These are phyloP conservation scores for Elgonia sp. DNA, from an alignment of 2,888 invertebrate species.

Conservation along the genomic window DNA sequence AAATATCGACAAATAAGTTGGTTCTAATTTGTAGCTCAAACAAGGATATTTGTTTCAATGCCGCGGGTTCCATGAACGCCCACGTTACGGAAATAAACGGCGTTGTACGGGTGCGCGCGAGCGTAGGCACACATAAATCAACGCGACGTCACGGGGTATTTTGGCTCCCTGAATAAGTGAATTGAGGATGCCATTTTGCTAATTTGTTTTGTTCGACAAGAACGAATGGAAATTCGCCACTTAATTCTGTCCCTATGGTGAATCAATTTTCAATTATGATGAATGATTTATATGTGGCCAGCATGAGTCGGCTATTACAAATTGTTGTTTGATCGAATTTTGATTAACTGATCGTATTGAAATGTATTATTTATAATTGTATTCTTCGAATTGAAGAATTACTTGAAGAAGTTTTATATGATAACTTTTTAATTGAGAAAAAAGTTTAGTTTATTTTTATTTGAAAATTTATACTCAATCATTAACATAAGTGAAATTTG, in stretches of 20 bases:
- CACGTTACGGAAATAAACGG: conserved; percentile 52
- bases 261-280: conserved; percentile 8
- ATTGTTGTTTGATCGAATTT: too few relatives aligned
- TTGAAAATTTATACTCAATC: too few relatives aligned
- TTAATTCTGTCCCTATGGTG: background rate
- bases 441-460: too few relatives aligned
- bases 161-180: conserved; percentile 25
- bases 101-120: background rate
- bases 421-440: too few relatives aligned
- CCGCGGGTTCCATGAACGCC: conserved; percentile 50
- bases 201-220: conserved; percentile 25
- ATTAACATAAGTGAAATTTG: too few relatives aligned
- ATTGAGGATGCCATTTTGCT: conserved; percentile 19
- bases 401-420: too few relatives aligned
- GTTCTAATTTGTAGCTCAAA: conserved; percentile 43
- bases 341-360: too few relatives aligned
- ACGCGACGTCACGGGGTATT: conserved; percentile 38
- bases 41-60: conserved; percentile 58
- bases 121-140: conserved; percentile 47
- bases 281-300: background rate
- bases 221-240: too few relatives aligned
- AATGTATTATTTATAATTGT: too few relatives aligned
- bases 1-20: conserved; percentile 47
- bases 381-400: too few relatives aligned
- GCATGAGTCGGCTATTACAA: too few relatives aligned